These are phyloP conservation scores for Fratercula arctica DNA, from an alignment of 2,797 vertebrate species.

Conservation along the genomic window DNA sequence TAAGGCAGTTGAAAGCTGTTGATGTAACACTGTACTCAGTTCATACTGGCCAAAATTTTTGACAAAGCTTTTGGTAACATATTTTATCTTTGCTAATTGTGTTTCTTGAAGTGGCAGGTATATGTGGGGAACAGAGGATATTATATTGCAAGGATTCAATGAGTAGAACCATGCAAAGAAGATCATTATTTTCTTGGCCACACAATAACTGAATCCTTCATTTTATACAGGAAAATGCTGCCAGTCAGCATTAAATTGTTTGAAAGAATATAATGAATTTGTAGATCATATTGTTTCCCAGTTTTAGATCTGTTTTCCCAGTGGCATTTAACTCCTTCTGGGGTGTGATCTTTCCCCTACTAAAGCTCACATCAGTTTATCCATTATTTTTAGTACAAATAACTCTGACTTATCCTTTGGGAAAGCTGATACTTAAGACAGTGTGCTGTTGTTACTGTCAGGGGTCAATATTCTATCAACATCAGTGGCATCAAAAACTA, in stretches of 20 bases:
- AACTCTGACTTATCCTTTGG: not conserved
- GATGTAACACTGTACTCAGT: not conserved
- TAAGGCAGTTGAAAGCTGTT: not conserved
- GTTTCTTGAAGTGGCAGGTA: not conserved
- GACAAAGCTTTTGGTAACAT: not conserved
- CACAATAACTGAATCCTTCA: not conserved
- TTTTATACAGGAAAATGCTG: not conserved
- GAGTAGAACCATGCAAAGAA: not conserved
- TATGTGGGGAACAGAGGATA: accelerated
- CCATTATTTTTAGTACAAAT: not conserved
- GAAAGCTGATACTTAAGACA: not conserved
- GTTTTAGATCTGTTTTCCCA: not conserved
- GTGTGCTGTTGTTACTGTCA: not conserved
- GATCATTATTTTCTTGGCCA: not conserved
- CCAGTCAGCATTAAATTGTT: not conserved
- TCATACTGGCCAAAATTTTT: not conserved
- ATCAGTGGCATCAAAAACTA: not conserved
- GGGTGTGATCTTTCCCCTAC: not conserved
- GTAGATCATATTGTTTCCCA: not conserved
- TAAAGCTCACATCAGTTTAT: not conserved
- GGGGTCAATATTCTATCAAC: not conserved
- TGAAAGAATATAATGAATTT: not conserved
- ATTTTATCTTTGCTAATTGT: not conserved
- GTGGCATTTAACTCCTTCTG: not conserved
- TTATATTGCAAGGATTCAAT: not conserved